Conservation (phyloP, 2,888 invertebrate species). For the Mythimna pallens region DNA sequence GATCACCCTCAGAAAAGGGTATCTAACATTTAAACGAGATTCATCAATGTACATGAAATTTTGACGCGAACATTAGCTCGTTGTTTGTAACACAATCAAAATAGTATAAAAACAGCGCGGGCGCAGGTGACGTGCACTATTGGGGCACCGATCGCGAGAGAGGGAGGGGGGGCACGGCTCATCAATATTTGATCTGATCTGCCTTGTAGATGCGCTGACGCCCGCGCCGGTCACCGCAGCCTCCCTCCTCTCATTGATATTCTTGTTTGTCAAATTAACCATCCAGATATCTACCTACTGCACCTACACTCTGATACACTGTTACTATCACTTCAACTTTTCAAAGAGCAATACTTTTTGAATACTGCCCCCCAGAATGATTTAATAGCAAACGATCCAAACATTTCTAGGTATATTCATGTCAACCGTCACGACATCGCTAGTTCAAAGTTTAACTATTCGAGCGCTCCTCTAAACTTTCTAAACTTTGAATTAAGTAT, state of each 20-base stretch:
- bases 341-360: neutral
- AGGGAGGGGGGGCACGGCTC: slow-evolving; percentile 73
- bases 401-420: neutral
- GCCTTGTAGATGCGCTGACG: slow-evolving; percentile 77
- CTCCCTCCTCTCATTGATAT: slow-evolving; percentile 67
- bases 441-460: neutral
- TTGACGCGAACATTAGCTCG: too few relatives aligned
- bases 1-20: neutral
- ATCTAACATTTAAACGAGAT: too few relatives aligned
- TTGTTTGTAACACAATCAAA: too few relatives aligned
- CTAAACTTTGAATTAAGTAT: neutral
- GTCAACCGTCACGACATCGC: neutral
- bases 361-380: neutral
- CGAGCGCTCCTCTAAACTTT: neutral
- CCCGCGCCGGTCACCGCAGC: slow-evolving; percentile 48
- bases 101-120: neutral
- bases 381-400: neutral
- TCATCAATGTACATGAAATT: too few relatives aligned
- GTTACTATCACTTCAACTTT: neutral
- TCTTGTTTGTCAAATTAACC: slow-evolving; percentile 68
- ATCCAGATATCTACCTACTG: slow-evolving; percentile 14
- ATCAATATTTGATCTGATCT: slow-evolving; percentile 84
- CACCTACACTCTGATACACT: slow-evolving; percentile 12
- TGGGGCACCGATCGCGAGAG: neutral
- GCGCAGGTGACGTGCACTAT: neutral